Evolutionary conservation across 2,888 invertebrate genomes (phyloP).

Genomic region (Craniophora ligustri): DNA sequence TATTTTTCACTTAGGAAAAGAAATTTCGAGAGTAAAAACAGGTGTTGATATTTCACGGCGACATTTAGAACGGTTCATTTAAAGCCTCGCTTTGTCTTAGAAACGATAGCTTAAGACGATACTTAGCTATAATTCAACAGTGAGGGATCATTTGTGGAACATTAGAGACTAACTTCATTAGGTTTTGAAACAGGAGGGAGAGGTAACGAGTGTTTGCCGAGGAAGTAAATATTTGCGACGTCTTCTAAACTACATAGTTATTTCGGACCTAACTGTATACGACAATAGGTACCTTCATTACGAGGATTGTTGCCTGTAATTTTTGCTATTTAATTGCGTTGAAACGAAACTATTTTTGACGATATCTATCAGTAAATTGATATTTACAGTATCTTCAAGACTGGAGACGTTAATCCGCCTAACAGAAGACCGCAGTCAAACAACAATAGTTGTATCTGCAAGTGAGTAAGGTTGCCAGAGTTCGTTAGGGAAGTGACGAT

Average conservation of each 20-base stretch:
- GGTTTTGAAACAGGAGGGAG: slow-evolving; percentile 20
- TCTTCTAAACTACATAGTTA: slow-evolving; percentile 3
- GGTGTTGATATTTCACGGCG: slow-evolving; percentile 11
- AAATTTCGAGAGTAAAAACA: slow-evolving; percentile 14
- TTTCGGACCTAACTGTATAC: background rate
- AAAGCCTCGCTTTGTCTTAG: background rate
- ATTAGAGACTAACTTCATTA: slow-evolving; percentile 29
- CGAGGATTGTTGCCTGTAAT: too few relatives aligned
- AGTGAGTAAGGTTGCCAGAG: too few relatives aligned
- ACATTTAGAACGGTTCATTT: slow-evolving; percentile 16
- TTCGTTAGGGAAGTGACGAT: too few relatives aligned
- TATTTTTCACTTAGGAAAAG: slow-evolving; percentile 37
- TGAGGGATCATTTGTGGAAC: slow-evolving; percentile 5
- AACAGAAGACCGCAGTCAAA: too few relatives aligned
- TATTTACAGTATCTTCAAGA: too few relatives aligned
- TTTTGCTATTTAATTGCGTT: too few relatives aligned
- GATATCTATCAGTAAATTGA: too few relatives aligned
- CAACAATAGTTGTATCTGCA: too few relatives aligned
- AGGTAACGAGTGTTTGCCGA: slow-evolving; percentile 29
- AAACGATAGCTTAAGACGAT: slow-evolving; percentile 16
- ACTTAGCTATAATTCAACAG: slow-evolving; percentile 5
- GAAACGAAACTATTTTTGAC: too few relatives aligned
- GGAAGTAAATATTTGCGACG: slow-evolving; percentile 23
- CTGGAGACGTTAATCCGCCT: too few relatives aligned
- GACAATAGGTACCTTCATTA: too few relatives aligned